Percentiles rank a stretch among this genome's conserved stretches.
Conservation (phyloP, 2,113 vertebrate species). For the Formicarius rufipectus region DNA sequence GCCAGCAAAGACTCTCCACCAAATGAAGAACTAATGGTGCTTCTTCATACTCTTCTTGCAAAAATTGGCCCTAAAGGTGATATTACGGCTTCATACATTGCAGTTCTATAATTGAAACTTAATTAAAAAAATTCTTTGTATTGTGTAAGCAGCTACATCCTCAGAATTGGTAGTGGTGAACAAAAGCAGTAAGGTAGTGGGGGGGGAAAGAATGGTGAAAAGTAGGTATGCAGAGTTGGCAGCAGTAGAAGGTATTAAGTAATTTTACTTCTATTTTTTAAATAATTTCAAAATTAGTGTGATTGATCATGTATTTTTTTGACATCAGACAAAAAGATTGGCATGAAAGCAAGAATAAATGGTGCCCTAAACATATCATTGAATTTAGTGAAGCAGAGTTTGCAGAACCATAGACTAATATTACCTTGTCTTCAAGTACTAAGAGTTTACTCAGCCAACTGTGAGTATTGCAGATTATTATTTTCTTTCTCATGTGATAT, state of each 20-base stretch:
- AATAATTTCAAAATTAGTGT: background rate
- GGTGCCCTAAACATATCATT: slow-evolving; percentile 87
- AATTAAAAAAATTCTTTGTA: background rate
- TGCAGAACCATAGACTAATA: slow-evolving; percentile 87
- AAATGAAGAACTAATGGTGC: slow-evolving; percentile 92
- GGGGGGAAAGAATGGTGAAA: background rate
- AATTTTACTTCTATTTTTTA: background rate
- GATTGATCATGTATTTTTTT: slow-evolving; percentile 6
- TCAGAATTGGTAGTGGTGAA: background rate
- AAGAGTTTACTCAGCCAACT: slow-evolving; percentile 89
- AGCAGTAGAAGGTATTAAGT: background rate
- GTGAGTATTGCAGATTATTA: slow-evolving; percentile 78
- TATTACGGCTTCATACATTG: background rate
- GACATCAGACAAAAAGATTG: slow-evolving; percentile 92
- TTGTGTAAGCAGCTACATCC: background rate
- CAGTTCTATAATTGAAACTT: background rate
- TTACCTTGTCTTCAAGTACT: slow-evolving; percentile 95
- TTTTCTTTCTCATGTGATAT: background rate
- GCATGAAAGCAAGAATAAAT: slow-evolving; percentile 90
- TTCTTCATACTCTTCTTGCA: slow-evolving; percentile 90
- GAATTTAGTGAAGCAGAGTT: slow-evolving; percentile 90
- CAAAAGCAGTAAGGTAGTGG: background rate
- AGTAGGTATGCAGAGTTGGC: background rate
- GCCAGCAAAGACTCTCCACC: slow-evolving; percentile 83
- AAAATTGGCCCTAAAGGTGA: slow-evolving; percentile 95